These are phyloP conservation scores for Epinephelus lanceolatus DNA, from an alignment of 2,113 vertebrate genomes.

Conservation along the genomic window DNA sequence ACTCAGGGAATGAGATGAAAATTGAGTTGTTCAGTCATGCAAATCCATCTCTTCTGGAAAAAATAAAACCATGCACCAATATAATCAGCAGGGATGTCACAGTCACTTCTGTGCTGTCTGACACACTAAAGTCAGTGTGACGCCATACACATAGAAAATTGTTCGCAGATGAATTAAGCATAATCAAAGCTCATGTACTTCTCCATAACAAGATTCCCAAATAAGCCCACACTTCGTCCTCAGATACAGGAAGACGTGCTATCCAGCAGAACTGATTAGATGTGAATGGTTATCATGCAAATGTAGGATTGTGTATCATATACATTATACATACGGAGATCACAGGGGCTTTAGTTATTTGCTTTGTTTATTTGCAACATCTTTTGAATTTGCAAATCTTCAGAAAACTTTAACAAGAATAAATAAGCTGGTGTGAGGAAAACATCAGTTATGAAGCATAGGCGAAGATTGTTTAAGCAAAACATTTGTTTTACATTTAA, in stretches of 20 bases:
- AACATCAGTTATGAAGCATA: background rate
- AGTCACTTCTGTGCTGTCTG: slow-evolving; percentile 16
- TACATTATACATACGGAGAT: background rate
- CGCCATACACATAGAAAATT: slow-evolving; percentile 11
- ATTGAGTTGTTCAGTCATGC: slow-evolving; percentile 33
- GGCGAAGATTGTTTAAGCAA: too few relatives aligned
- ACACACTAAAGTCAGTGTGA: slow-evolving; percentile 5
- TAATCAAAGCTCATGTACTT: background rate
- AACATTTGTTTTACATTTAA: background rate
- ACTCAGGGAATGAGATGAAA: slow-evolving; percentile 35
- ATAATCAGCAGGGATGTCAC: slow-evolving; percentile 40
- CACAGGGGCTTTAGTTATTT: background rate
- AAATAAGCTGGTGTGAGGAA: background rate
- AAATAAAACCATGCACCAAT: slow-evolving; percentile 21
- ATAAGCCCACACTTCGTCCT: background rate
- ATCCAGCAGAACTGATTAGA: background rate
- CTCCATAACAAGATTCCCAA: background rate
- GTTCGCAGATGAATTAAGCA: slow-evolving; percentile 1
- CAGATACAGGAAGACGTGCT: background rate
- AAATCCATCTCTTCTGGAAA: slow-evolving; percentile 30
- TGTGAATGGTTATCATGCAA: background rate
- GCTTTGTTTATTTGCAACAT: background rate
- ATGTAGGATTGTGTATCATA: background rate
- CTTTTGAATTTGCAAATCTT: background rate
- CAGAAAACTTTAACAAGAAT: background rate